A percentile compares a stretch with the other conserved stretches of the same genome.
Evolutionary conservation across 2,888 invertebrate species (phyloP).

Genomic region (Euplagia quadripunctaria): DNA sequence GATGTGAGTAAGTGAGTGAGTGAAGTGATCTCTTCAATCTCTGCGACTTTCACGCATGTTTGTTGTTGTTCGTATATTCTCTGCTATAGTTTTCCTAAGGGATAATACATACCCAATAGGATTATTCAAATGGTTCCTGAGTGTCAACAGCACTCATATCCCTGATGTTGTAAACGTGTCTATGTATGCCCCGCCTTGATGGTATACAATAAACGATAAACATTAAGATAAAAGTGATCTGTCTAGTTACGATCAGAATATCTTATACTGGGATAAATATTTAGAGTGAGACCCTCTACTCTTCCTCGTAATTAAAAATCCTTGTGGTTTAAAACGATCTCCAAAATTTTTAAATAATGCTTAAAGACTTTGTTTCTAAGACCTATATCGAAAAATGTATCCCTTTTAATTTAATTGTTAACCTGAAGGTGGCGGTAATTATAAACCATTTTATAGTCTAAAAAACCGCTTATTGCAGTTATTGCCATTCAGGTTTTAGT

Average conservation of each 20-base stretch:
- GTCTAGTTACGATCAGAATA: background rate
- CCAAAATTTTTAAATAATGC: background rate
- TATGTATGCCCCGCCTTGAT: too few relatives aligned
- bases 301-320: background rate
- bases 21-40: too few relatives aligned
- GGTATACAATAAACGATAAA: too few relatives aligned
- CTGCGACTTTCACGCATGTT: too few relatives aligned
- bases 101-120: too few relatives aligned
- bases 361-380: background rate
- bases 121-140: too few relatives aligned
- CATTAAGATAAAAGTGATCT: too few relatives aligned
- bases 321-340: background rate
- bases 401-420: background rate
- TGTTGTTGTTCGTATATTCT: too few relatives aligned
- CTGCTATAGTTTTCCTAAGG: too few relatives aligned
- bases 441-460: background rate
- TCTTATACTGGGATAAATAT: background rate
- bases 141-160: too few relatives aligned
- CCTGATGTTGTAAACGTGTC: too few relatives aligned
- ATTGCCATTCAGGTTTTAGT: background rate
- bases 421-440: background rate
- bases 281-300: background rate
- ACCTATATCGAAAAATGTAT: background rate
- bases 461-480: background rate
- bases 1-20: too few relatives aligned